These are phyloP conservation scores for Eulacestoma nigropectus DNA, from an alignment of 2,113 vertebrate species.

Conservation along the genomic window DNA sequence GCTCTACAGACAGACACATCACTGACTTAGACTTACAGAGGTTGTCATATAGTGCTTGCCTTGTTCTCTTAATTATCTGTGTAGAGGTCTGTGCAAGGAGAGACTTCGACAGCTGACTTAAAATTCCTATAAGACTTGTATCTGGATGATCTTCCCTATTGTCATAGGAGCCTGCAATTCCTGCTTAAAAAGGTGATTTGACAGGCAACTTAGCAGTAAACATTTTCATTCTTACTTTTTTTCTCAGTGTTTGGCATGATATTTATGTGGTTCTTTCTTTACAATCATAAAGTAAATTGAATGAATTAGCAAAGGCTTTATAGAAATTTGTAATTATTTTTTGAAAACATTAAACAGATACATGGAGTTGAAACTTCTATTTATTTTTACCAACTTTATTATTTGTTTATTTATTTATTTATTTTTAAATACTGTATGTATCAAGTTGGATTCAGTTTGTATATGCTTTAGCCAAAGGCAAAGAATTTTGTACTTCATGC, in stretches of 20 bases:
- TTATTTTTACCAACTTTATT: not conserved
- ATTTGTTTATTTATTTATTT: not conserved
- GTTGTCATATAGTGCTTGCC: not conserved
- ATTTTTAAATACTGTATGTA: not conserved
- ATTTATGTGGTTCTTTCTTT: not conserved
- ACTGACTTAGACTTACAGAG: not conserved
- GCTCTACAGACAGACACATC: not conserved
- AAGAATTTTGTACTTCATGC: not conserved
- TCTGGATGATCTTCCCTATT: not conserved
- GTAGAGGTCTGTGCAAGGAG: not conserved
- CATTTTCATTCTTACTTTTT: accelerated
- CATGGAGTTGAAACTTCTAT: not conserved
- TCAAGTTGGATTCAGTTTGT: not conserved
- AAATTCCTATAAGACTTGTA: not conserved
- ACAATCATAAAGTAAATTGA: not conserved
- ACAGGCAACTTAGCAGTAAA: not conserved
- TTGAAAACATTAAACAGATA: not conserved
- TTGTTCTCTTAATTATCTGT: not conserved
- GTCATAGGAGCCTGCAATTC: not conserved
- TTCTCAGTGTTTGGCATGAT: not conserved
- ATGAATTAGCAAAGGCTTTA: not conserved
- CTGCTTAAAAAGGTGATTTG: not conserved
- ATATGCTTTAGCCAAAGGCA: not conserved
- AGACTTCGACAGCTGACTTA: not conserved
- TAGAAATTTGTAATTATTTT: not conserved